Base-by-base conservation (phyloP, 1,140 invertebrate genomes). In the Oedothorax gibbosus region DNA sequence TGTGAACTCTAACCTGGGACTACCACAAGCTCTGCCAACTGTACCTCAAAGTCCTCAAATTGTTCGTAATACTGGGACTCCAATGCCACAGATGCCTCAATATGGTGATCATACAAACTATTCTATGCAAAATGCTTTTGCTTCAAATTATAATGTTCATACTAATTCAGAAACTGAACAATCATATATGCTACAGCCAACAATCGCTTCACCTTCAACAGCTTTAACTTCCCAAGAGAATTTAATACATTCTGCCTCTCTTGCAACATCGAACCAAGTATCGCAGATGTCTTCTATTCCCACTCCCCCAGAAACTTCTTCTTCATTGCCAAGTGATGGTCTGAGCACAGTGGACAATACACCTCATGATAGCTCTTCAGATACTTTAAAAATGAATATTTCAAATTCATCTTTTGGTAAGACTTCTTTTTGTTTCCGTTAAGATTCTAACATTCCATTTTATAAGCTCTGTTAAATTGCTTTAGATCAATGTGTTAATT, bases 61-160 rank as follows among this genome's bases (percentile, higher is more conserved):
- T 76, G 49, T 73, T 68, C 73, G 60, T 21, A 72, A 65, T 49
- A 60, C 56, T 77, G 66, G 14, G 10, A 71, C 73, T 62, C 83
- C 64, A 73, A 77, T 85, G 75, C 83, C 83, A 78, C 83, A 77
- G 35, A 85, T 85, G 83, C 83, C 83, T 85, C 73, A 85, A 15
- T 77, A 71, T 71, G 65, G 62, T 77, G 73, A 77, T 14, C 73
- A 77, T 49, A 78, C n/a, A 60, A 77, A 60, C 71, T 85, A 77
- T 54, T 53, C 66, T 14, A 62, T 77, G 75, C 83, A 85, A 78
- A 77, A 77, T 76, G 62, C 64, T 65, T 78, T 69, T 85, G 82
- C 68, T 77, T 21, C 53, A 11, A 85, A 77, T 18, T 84, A 76
- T 20, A 66, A 51, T 77, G 11, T 65, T 8, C 65, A 84, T 57